Base-by-base conservation (phyloP, 2,797 vertebrate genomes). In the Melopsittacus undulatus region DNA sequence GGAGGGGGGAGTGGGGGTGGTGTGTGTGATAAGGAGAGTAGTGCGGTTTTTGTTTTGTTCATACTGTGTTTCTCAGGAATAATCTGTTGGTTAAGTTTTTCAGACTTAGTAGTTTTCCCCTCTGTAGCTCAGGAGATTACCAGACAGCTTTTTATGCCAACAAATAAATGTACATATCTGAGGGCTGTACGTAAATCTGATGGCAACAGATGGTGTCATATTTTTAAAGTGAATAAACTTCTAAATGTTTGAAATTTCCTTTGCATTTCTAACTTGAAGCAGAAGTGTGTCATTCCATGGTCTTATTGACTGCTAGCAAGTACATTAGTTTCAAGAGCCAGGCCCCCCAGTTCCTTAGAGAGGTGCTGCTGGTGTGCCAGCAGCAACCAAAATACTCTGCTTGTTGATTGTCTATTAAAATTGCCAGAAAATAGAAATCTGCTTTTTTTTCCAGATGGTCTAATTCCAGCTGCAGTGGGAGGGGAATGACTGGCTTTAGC, bases 241-340 rank as follows among this genome's bases (percentile, higher is more conserved):
- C 89, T 89, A 90, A 89, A 85, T 67, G 85, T 92, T 92, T 90
- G 79, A 94, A 84, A 72, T 92, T 95, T 83, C 87, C 75, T 92
- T 77, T 94, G 72, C 95, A 78, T 95, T 95, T 96, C 94, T 87
- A 93, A 90, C 90, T 92, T 5, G 34, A 80, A 95, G 72, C 81
- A 87, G 83, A 84, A 84, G 75, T 43, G 36, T 87, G 92, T 93
- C 83, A 77, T 82, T 69, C 30, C 0, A 0, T 69, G 80, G 18
- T 66, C 80, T 74, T 18, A 79, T 5, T 90, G 92, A 67, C 76
- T 93, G 11, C 52, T 70, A 7, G 59, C 79, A 79, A 45, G 42
- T 54, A 13, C 13, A 5, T 1, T 21, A 26, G 9, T 68, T 82
- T 83, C 56, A 84, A 87, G 87, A 84, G 4, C 63, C 0, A 1